A percentile compares a stretch with the other conserved stretches of the same genome.
These are phyloP conservation scores for Paguma larvata DNA, from an alignment of 2,797 vertebrate genomes.

Conservation along the genomic window DNA sequence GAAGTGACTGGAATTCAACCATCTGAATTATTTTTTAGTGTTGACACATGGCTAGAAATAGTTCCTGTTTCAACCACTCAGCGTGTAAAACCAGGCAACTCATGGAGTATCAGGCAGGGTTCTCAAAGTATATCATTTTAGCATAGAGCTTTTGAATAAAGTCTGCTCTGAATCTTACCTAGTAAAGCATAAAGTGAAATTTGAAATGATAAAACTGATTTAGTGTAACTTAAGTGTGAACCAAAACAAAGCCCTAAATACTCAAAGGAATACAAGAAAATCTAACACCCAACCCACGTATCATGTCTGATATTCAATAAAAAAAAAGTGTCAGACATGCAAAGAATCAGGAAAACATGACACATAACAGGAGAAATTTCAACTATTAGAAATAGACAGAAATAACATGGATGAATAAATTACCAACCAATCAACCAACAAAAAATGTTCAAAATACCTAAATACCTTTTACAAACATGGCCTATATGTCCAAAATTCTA, in stretches of 20 bases:
- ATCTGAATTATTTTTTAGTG: background rate
- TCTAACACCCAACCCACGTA: background rate
- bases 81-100: background rate
- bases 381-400: background rate
- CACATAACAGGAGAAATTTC: background rate
- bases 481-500: background rate
- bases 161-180: background rate
- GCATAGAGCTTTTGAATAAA: background rate
- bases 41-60: background rate
- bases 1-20: no score
- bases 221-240: background rate
- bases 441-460: background rate
- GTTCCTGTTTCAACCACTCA: background rate
- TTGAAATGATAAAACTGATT: background rate
- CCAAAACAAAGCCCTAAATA: background rate
- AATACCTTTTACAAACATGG: background rate
- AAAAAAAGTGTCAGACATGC: background rate
- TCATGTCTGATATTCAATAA: background rate
- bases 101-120: background rate
- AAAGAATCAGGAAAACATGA: background rate
- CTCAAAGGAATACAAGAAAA: background rate
- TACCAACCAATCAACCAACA: background rate
- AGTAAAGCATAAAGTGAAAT: background rate
- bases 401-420: background rate
- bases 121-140: background rate